Base-by-base conservation (phyloP, 2,113 vertebrate species). In the Dunckerocampus dactyliophorus region DNA sequence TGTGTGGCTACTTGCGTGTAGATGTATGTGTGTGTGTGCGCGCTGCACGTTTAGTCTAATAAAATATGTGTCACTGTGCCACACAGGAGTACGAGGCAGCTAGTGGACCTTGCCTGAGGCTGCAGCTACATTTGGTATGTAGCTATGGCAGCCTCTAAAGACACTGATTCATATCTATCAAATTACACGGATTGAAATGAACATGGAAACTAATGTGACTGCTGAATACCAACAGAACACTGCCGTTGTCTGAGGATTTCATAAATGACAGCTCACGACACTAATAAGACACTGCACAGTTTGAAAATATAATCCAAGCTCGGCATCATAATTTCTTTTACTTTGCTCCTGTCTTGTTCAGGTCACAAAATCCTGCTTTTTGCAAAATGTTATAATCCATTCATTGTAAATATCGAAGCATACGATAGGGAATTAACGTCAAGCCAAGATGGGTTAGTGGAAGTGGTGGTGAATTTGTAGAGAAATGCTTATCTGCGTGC, bases 1-100 rank as follows among this genome's bases (percentile, higher is more conserved):
- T 28, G 51, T 55, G 59, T 20, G 5, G 47, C 55, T 53, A 57
- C 56, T 53, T 47, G 47, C 42, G 37, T 17, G 57, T 62, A 47
- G 45, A 24, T 16, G 31, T 1, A 28, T 6, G 3, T 46, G 49
- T 45, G 37, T 43, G 21, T 45, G 37, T 47, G 20, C 1, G 17
- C 28, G 51, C 47, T 61, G 55, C 47, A 61, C 47, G 46, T 73
- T 67, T 57, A 67, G 28, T 66, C 67, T 58, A 47, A 45, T 28
- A 39, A 58, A 74, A 77, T 69, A 56, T 74, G 69, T 72, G 71
- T 75, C 59, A 74, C 45, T 65, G 66, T 73, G 72, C 62, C 65
- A 78, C 31, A 57, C 47, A 10, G 68, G 68, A 64, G 58, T 15
- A 62, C 52, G 46, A 61, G 54, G 45, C 22, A 71, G 64, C 56